Base-by-base conservation (phyloP, 2,797 vertebrate genomes). In the Cuniculus paca region DNA sequence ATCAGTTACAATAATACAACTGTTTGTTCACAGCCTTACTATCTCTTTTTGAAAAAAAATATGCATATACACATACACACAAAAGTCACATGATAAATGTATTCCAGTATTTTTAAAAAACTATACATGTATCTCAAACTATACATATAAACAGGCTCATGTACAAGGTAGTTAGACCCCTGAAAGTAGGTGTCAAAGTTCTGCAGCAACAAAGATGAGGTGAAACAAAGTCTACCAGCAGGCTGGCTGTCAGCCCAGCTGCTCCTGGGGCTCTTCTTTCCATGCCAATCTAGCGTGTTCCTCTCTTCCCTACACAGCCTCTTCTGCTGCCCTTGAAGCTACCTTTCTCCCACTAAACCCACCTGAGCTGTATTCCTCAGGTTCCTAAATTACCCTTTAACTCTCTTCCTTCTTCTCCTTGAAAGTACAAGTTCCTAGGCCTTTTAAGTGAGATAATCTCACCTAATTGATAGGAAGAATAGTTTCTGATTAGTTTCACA, bases 401-500 rank as follows among this genome's bases (percentile, higher is more conserved):
- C 24, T 11, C 28, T 34, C 24, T 31, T 65, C 72, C n/a, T 2
- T 31, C 10, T 70, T 9, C 26, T 72, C 24, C 12, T 68, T 95
- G 78, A 58, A 72, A 79, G 86, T 52, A 85, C 68, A 16, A 75
- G 79, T 87, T 90, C 82, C 58, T 81, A 19, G 58, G 48, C 52
- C 79, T 84, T 84, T 92, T 60, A 78, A 85, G 54, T 68, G 83
- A 74, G 72, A 88, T 72, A 81, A 93, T 61, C 90, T 93, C 91
- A 97, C 58, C 84, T 91, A 75, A 94, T 11, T 81, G 56, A 56
- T 83, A 91, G 45, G 61, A 91, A 93, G 75, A 92, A 94, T 84
- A 92, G 65, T 61, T 63, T 95, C 50, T n/a, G 94, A 90, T 88
- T 72, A 42, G 88, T 78, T 94, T 94, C 87, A 94, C 79, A 78